Evolutionary conservation across 2,888 invertebrate genomes (phyloP), one percentile per base, ranked within the genome.

Genomic region (Taphrorychus bicolor): DNA sequence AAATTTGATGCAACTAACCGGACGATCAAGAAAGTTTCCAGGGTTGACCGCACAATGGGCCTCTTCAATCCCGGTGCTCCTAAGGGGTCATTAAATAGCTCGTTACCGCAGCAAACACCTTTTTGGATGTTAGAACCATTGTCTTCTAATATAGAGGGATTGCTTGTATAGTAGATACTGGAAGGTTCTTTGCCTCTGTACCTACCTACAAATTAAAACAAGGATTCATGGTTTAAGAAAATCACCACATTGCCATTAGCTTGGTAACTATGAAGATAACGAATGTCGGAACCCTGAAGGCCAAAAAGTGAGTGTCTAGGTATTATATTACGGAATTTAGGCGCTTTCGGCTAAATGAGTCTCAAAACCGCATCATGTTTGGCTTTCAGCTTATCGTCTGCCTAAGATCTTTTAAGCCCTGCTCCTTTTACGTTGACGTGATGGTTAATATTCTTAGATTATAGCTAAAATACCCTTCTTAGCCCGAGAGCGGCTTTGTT

Each of bases 331-430:
- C 61, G 21, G 24, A 61, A 61, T 52, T 61, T 41, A 42, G 23
- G 53, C 45, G 24, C 19, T 61, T 53, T 45, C 5, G 61, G 51
- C 53, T 54, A 61, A 61, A 61, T 48, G 53, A 54, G 54, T 45
- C 40, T 54, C 53, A 54, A 40, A 23, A 17, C 53, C 61, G 54
- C 54, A 61, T 45, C 53, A 24, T 54, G 32, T 32, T 32, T 32
- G 32, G 32, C 32, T 32, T 32, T 32, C 11, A 32, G 53, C 61
- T 61, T 61, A 61, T 61, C 61, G 57, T n/a, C 19, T n/a, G 57
- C 32, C 45, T 63, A 24, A 63, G 16, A 63, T 63, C 58, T 64
- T 64, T 64, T 40, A 64, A 58, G 42, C 41, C 17, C 21, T 51
- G 22, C 21, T 22, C 22, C 51, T 51, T 49, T 58, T 58, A 32